phyloP scores from a whole-genome alignment of 2,797 vertebrate genomes.

The Eurystomus glaucurus region DNA sequence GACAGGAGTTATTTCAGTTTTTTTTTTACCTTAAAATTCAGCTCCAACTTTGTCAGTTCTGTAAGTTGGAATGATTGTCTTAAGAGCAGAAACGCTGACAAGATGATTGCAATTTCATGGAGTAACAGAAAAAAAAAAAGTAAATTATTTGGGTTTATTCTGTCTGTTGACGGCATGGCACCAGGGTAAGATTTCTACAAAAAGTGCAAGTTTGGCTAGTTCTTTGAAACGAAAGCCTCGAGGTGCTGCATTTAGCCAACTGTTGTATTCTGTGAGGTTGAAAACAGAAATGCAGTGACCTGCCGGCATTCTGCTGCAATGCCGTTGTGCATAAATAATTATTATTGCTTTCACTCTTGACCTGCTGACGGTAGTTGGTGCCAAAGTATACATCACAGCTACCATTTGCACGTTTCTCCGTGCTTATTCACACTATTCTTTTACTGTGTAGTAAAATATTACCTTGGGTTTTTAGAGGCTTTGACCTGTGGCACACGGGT shows the following conservation, averaged over 20 bases:
- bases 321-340: constrained; percentile 7
- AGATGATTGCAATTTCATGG: neutral
- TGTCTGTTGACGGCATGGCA: neutral
- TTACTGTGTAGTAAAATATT: neutral
- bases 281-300: neutral
- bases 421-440: neutral
- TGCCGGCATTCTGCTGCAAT: neutral
- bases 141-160: neutral
- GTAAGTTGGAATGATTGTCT: neutral
- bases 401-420: neutral
- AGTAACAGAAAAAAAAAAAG: neutral
- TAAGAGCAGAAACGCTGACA: neutral
- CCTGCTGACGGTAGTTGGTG: neutral
- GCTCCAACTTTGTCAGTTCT: neutral
- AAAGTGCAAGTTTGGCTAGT: neutral
- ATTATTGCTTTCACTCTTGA: neutral
- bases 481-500: neutral
- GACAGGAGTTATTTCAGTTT: neutral
- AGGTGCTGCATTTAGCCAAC: neutral
- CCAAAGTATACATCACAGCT: neutral
- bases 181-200: neutral
- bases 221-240: neutral
- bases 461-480: neutral
- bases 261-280: neutral
- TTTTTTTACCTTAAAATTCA: neutral